A percentile compares a stretch with the other conserved stretches of the same genome.
phyloP scores from a whole-genome alignment of 2,888 invertebrate species.

The Corbicula japonica region DNA sequence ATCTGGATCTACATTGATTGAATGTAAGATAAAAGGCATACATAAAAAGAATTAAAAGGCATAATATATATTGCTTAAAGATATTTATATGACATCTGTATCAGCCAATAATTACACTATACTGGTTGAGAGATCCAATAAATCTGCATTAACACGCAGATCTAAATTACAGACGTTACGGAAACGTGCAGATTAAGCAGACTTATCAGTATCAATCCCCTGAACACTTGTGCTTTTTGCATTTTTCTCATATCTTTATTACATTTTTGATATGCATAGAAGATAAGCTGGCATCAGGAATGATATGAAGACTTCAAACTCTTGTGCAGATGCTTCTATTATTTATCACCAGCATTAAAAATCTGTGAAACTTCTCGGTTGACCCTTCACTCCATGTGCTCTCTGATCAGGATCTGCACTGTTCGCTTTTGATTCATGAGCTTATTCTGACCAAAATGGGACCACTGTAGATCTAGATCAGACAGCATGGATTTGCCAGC shows the following conservation, averaged over 20 bases:
- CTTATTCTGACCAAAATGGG: no score
- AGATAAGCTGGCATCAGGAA: conserved; percentile 13
- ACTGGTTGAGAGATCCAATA: background rate
- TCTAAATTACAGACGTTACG: background rate
- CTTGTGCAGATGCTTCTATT: no score
- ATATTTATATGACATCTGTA: background rate
- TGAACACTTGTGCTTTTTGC: conserved; percentile 10
- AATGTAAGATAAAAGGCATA: no score
- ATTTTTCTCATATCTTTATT: conserved; percentile 14
- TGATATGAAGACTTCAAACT: no score
- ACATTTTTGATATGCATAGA: background rate
- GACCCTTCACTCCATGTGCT: no score
- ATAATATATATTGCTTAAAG: background rate
- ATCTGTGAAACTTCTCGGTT: no score
- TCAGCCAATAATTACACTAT: background rate
- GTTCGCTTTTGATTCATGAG: no score
- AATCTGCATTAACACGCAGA: background rate
- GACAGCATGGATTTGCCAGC: no score
- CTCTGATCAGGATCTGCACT: no score
- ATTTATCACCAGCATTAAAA: no score
- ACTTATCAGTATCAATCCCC: conserved; percentile 7
- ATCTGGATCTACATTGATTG: no score
- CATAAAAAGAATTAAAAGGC: background rate
- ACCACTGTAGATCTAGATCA: no score
- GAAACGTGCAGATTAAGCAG: conserved; percentile 4